Conservation (phyloP, 1,140 invertebrate genomes). For the Zeugodacus cucurbitae region DNA sequence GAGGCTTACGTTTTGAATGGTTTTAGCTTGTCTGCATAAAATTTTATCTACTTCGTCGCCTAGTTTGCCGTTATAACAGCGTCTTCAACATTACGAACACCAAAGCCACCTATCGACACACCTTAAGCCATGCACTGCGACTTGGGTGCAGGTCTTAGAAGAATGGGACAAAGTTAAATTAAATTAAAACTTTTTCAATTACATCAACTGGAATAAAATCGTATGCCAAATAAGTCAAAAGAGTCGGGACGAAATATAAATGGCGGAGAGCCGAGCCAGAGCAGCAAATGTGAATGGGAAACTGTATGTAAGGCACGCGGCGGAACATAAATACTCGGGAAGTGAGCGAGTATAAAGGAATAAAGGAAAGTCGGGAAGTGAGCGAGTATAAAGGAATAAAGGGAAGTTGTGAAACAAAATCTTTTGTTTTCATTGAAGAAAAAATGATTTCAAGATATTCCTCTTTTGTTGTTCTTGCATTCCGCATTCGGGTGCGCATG, state of each 20-base stretch:
- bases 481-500: neutral
- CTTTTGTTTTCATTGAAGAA: constrained; percentile 16
- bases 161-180: constrained; percentile 61
- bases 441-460: neutral
- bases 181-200: constrained; percentile 66
- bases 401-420: neutral
- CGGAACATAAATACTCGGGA: neutral
- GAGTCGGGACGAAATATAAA: constrained; percentile 34
- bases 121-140: neutral
- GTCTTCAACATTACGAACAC: too few species aligned
- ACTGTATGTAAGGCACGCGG: neutral
- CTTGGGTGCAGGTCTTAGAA: neutral
- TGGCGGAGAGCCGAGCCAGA: constrained; percentile 21
- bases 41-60: neutral
- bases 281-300: neutral
- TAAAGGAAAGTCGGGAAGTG: neutral
- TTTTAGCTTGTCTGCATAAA: neutral
- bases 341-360: neutral
- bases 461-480: neutral
- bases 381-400: neutral
- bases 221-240: constrained; percentile 35
- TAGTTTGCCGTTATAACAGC: neutral
- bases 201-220: constrained; percentile 65
- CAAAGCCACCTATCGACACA: neutral
- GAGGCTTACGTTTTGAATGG: neutral